These are phyloP conservation scores for Corapipo altera DNA, from an alignment of 2,113 vertebrate genomes.

Conservation along the genomic window DNA sequence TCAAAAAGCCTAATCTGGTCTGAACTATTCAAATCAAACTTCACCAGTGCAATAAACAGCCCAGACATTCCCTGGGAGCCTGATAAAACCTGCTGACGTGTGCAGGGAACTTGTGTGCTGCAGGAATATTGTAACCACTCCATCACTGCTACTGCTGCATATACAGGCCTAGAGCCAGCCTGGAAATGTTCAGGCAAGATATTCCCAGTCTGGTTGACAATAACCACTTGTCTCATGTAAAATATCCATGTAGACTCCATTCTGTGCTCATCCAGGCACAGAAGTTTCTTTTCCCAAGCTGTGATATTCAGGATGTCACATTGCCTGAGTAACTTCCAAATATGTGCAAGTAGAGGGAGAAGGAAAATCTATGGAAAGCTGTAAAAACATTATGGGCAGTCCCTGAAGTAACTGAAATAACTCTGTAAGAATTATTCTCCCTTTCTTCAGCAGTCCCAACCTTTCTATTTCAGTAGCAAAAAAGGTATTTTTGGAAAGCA, in stretches of 20 bases:
- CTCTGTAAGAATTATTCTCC: conserved; percentile 6
- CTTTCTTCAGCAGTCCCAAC: background rate
- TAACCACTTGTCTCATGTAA: conserved; percentile 25
- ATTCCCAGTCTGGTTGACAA: background rate
- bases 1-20: background rate
- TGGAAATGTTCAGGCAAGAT: background rate
- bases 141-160: background rate
- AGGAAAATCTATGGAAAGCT: background rate
- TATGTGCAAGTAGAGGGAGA: background rate
- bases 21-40: background rate
- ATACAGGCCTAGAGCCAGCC: background rate
- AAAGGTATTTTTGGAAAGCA: background rate
- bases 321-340: background rate
- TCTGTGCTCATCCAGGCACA: background rate
- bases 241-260: background rate
- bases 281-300: background rate
- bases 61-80: background rate
- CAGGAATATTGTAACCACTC: background rate
- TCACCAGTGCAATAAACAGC: background rate
- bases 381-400: background rate
- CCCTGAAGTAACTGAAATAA: background rate
- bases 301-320: background rate
- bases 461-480: background rate
- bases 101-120: conserved; percentile 22
- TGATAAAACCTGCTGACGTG: conserved; percentile 12